phyloP scores from a whole-genome alignment of 2,888 invertebrate genomes.

The Melinaea marsaeus region DNA sequence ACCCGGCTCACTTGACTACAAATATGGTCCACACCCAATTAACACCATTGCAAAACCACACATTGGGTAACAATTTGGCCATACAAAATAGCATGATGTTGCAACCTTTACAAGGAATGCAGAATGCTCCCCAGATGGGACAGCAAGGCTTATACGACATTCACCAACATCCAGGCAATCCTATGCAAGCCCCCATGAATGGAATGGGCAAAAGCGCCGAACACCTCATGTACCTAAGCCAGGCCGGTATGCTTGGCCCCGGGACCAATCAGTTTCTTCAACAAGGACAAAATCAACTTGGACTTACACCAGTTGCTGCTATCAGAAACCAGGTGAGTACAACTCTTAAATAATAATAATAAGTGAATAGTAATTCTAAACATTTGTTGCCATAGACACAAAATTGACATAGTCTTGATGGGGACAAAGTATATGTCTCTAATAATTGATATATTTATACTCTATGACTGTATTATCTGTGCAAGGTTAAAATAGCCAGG shows the following conservation, averaged over 20 bases:
- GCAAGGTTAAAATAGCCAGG: no score
- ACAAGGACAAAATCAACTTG: slow-evolving; percentile 80
- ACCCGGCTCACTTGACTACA: slow-evolving; percentile 67
- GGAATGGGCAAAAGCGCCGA: slow-evolving; percentile 72
- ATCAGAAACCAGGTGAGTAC: slow-evolving; percentile 70
- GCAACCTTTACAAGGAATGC: slow-evolving; percentile 69
- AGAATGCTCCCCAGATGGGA: slow-evolving; percentile 72
- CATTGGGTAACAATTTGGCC: slow-evolving; percentile 63
- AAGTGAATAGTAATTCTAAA: not conserved
- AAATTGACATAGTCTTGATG: not conserved
- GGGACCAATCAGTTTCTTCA: slow-evolving; percentile 80
- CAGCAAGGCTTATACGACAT: slow-evolving; percentile 75
- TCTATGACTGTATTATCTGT: no score
- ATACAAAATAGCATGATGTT: slow-evolving; percentile 73
- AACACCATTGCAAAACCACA: slow-evolving; percentile 72
- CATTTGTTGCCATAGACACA: not conserved
- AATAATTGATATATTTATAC: no score
- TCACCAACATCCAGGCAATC: slow-evolving; percentile 68
- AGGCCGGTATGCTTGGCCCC: slow-evolving; percentile 77
- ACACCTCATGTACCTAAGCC: slow-evolving; percentile 73
- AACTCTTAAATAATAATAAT: slow-evolving; percentile 1
- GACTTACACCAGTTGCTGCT: slow-evolving; percentile 69
- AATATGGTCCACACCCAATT: slow-evolving; percentile 77
- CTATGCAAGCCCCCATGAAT: slow-evolving; percentile 71
- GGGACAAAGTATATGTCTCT: no score